phyloP scores from a whole-genome alignment of 2,113 vertebrate species.

The Campylomormyrus numenius region DNA sequence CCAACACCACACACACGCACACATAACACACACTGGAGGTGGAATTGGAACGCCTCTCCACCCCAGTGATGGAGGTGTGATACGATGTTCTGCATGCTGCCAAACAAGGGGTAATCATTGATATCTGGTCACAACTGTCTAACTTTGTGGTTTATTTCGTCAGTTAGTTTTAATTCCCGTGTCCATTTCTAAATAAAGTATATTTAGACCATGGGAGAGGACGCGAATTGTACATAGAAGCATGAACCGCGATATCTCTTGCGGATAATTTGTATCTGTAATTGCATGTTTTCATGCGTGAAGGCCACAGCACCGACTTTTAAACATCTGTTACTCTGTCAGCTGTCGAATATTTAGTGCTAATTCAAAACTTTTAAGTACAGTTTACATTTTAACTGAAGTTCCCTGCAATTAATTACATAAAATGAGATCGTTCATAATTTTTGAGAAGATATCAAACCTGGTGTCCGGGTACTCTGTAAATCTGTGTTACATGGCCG shows the following conservation, averaged over 20 bases:
- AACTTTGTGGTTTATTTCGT: background rate
- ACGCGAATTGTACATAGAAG: background rate
- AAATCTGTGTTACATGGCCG: background rate
- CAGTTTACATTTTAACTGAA: background rate
- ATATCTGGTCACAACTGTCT: background rate
- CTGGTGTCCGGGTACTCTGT: background rate
- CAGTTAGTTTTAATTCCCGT: conserved; percentile 4
- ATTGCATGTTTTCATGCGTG: conserved; percentile 39
- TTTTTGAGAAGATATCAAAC: background rate
- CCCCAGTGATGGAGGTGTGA: background rate
- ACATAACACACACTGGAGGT: background rate
- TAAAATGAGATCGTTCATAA: background rate
- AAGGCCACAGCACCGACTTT: conserved; percentile 37
- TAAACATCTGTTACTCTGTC: background rate
- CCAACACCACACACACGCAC: background rate
- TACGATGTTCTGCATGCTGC: background rate
- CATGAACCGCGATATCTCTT: conserved; percentile 29
- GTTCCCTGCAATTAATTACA: background rate
- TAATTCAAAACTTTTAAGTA: background rate
- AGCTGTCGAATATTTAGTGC: background rate
- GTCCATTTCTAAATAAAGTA: conserved; percentile 2
- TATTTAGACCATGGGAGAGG: conserved; percentile 14
- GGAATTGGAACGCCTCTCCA: background rate
- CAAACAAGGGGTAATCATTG: background rate
- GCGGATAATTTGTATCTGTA: conserved; percentile 44